Evolutionary conservation across 2,888 invertebrate species (phyloP).

Genomic region (Chalcosyrphus nemorum): DNA sequence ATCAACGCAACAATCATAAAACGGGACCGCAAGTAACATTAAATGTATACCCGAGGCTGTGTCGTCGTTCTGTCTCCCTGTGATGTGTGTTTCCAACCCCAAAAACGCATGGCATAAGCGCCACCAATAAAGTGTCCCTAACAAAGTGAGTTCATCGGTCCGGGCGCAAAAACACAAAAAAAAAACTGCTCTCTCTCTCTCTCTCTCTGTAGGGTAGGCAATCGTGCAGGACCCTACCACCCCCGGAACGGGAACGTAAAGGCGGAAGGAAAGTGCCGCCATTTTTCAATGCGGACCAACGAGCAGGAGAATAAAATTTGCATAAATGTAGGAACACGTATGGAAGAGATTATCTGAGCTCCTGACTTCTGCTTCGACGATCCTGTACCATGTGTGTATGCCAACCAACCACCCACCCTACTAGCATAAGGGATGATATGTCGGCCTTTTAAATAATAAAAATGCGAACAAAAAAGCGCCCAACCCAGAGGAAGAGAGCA

Average conservation of each 20-base stretch:
- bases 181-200: slow-evolving; percentile 3
- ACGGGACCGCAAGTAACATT: slow-evolving; percentile 68
- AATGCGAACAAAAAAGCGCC: slow-evolving; percentile 43
- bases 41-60: slow-evolving; percentile 26
- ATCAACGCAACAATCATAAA: slow-evolving; percentile 73
- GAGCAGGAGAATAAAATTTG: slow-evolving; percentile 55
- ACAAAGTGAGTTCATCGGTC: slow-evolving; percentile 62
- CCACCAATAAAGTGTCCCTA: slow-evolving; percentile 65
- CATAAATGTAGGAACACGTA: slow-evolving; percentile 70
- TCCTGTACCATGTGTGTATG: slow-evolving; percentile 7
- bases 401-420: too few species aligned
- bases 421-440: slow-evolving; percentile 15
- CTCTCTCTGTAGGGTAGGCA: too few species aligned
- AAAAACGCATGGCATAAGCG: slow-evolving; percentile 46
- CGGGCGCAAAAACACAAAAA: background rate
- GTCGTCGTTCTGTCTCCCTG: background rate
- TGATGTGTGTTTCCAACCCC: background rate
- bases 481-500: slow-evolving; percentile 20
- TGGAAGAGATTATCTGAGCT: slow-evolving; percentile 72
- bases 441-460: slow-evolving; percentile 62
- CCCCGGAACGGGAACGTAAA: background rate
- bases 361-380: slow-evolving; percentile 64
- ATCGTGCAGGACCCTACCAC: slow-evolving; percentile 18
- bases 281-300: slow-evolving; percentile 50
- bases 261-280: slow-evolving; percentile 42